These are phyloP conservation scores for Pelagia noctiluca DNA, from an alignment of 30 jellyfish, hydroid and myxozoan species.

Conservation along the genomic window DNA sequence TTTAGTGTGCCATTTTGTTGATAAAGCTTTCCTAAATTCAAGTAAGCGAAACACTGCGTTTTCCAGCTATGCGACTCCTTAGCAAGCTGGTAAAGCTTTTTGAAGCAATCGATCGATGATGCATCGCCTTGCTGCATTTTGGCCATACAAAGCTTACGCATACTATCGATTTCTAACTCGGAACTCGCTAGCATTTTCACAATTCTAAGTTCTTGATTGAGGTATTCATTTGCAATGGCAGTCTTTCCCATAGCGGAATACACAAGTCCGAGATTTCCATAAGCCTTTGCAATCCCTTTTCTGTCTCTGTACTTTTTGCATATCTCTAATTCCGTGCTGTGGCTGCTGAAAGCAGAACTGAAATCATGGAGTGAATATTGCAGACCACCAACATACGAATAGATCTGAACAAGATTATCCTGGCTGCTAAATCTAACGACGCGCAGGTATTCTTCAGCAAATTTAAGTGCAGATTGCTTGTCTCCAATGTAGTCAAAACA, in stretches of 20 bases:
- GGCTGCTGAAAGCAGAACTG: slow-evolving; percentile 42
- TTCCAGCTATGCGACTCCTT: slow-evolving; percentile 51
- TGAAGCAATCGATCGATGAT: slow-evolving; percentile 45
- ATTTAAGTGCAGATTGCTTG: slow-evolving; percentile 18
- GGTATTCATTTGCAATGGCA: slow-evolving; percentile 15
- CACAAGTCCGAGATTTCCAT: slow-evolving; percentile 68
- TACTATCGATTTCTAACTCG: slow-evolving; percentile 26
- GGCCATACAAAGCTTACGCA: slow-evolving; percentile 35
- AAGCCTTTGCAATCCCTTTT: slow-evolving; percentile 52
- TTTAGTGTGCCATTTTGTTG: slow-evolving; percentile 55
- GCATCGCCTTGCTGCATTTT: slow-evolving; percentile 10
- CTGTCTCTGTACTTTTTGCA: slow-evolving; percentile 60
- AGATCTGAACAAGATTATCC: slow-evolving; percentile 37
- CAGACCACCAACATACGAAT: slow-evolving; percentile 40
- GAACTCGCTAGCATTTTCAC: slow-evolving; percentile 41
- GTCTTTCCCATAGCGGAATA: slow-evolving; percentile 51
- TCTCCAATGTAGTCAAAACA: slow-evolving; percentile 41
- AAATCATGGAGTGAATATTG: background rate
- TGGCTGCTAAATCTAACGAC: slow-evolving; percentile 41
- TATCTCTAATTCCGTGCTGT: slow-evolving; percentile 55
- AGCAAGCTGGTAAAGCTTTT: slow-evolving; percentile 36
- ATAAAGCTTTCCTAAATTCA: slow-evolving; percentile 55
- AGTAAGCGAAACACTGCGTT: slow-evolving; percentile 36
- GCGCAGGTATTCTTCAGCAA: slow-evolving; percentile 56
- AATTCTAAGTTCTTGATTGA: slow-evolving; percentile 36